A percentile compares a stretch with the other conserved stretches of the same genome.
phyloP scores from a whole-genome alignment of 2,888 invertebrate species.

The Chorisops tibialis region DNA sequence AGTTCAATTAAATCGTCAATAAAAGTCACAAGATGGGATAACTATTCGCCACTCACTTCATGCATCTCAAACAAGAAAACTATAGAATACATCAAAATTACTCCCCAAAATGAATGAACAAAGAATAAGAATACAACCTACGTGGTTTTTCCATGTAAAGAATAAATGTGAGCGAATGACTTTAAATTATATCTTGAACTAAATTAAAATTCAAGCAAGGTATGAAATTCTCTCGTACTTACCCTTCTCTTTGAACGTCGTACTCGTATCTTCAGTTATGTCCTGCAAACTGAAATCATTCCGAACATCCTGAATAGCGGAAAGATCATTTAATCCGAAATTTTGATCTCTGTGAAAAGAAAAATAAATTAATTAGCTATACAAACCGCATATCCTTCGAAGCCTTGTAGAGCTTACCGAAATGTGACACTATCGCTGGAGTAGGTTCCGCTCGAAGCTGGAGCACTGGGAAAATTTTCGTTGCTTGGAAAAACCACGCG shows the following conservation, averaged over 20 bases:
- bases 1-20: too few relatives aligned
- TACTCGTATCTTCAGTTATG: conserved; percentile 54
- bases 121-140: too few relatives aligned
- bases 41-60: too few relatives aligned
- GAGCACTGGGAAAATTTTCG: conserved; percentile 47
- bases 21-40: too few relatives aligned
- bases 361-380: background rate
- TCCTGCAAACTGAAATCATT: conserved; percentile 65
- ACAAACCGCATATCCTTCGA: too few relatives aligned
- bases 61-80: too few relatives aligned
- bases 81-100: too few relatives aligned
- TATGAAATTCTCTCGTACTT: conserved; percentile 49
- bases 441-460: conserved; percentile 46
- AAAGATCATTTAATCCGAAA: conserved; percentile 59
- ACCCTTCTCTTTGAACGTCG: conserved; percentile 63
- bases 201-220: too few relatives aligned
- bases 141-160: too few relatives aligned
- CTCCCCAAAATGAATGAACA: too few relatives aligned
- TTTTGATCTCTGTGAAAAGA: conserved; percentile 57
- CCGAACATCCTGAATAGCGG: conserved; percentile 53
- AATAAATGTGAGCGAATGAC: too few relatives aligned
- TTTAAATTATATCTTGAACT: too few relatives aligned
- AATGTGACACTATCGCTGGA: conserved; percentile 51
- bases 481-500: conserved; percentile 50
- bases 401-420: conserved; percentile 41